Base-by-base conservation (phyloP, 2,797 vertebrate species). In the Sitta carolinensis region DNA sequence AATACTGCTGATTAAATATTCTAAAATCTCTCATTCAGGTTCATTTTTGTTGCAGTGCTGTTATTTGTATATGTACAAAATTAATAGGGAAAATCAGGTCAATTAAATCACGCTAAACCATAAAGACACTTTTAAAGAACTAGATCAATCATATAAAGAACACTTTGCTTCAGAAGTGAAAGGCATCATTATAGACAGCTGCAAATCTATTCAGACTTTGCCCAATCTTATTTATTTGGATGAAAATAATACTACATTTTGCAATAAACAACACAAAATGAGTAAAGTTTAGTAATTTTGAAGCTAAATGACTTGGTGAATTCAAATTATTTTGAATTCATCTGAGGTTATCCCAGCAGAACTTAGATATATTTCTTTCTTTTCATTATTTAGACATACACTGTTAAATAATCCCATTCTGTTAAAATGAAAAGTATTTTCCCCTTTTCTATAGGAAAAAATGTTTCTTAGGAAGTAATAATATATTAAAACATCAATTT, bases 381-480 rank as follows among this genome's bases (percentile, higher is more conserved):
- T 86, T 88, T 47, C 27, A 43, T 52, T 84, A 79, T 47, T 78
- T 82, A 80, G 32, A 83, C 58, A 80, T 77, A 69, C 90, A 85
- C 30, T 73, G 36, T 62, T 66, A 55, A 58, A 68, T 50, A 40
- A 11, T 50, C 19, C 32, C 34, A 54, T 82, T 63, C 45, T 61
- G 76, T 75, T 90, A 87, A 87, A 81, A 70, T 52, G 4, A 79
- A 66, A 83, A 70, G 13, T 26, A 62, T 19, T 21, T 82, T 61
- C 7, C 16, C 18, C 22, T 67, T 93, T 95, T 64, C 59, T 72
- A 47, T 40, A 85, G 54, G 32, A 90, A 95, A 87, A 90, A 75
- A 20, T 52, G 15, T 43, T 90, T 97, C 61, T 88, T 94, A 84
- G 59, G 55, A 94, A 95, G 57, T 72, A 43, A 81, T 61, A 91